Evolutionary conservation across 2,888 invertebrate species (phyloP).

Genomic region (Vanessa cardui): DNA sequence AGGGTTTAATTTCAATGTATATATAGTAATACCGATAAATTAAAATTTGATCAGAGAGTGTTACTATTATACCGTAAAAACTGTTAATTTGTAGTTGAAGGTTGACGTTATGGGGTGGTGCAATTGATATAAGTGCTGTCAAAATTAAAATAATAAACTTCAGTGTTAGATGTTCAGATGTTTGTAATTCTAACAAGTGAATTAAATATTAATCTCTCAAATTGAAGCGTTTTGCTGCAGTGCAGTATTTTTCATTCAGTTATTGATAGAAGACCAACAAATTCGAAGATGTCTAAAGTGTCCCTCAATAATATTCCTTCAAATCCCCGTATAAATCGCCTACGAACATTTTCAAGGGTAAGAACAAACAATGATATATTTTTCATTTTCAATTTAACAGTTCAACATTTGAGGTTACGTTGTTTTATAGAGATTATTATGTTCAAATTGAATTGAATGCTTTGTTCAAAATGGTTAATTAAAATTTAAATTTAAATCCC

Average conservation of each 20-base stretch:
- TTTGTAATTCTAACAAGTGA: slow-evolving; percentile 60
- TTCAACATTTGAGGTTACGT: slow-evolving; percentile 16
- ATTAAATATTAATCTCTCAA: slow-evolving; percentile 55
- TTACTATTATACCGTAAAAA: slow-evolving; percentile 1
- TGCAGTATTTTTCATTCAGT: slow-evolving; percentile 39
- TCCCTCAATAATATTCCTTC: slow-evolving; percentile 78
- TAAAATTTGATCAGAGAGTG: slow-evolving; percentile 2
- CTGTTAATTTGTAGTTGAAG: slow-evolving; percentile 29
- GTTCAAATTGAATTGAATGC: no score
- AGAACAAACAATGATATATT: slow-evolving; percentile 46
- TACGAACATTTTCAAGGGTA: slow-evolving; percentile 77
- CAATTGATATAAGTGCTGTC: slow-evolving; percentile 57
- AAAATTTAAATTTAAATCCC: no score
- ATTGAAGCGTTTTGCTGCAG: slow-evolving; percentile 57
- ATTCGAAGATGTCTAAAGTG: slow-evolving; percentile 72
- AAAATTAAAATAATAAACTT: slow-evolving; percentile 52
- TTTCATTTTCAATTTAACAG: background rate
- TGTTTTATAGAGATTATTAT: background rate
- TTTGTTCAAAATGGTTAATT: no score
- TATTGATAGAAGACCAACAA: slow-evolving; percentile 10
- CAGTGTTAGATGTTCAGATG: slow-evolving; percentile 55
- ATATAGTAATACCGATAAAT: slow-evolving; percentile 4
- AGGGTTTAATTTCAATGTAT: slow-evolving; percentile 22
- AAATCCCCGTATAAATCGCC: slow-evolving; percentile 74
- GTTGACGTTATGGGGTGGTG: slow-evolving; percentile 55